These are phyloP conservation scores for Pachypeltis micranthus DNA, from an alignment of 1,140 invertebrate species.

Conservation along the genomic window DNA sequence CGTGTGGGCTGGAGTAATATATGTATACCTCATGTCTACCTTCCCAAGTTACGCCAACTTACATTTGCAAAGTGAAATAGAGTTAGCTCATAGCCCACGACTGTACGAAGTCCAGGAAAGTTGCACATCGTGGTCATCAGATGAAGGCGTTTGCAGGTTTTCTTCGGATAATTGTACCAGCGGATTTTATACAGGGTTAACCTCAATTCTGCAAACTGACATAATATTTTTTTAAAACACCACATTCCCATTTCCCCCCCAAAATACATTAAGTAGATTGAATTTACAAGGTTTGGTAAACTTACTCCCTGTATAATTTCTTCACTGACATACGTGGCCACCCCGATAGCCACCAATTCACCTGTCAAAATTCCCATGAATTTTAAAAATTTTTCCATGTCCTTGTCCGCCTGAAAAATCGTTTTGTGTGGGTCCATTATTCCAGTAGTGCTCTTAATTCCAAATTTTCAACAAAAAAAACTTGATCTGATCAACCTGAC, in stretches of 20 bases:
- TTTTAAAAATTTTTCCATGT: neutral
- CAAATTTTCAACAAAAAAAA: too few relatives aligned
- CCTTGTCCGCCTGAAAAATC: neutral
- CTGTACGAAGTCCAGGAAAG: neutral
- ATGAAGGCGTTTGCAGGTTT: neutral
- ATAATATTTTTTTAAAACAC: too few relatives aligned
- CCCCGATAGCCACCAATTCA: neutral
- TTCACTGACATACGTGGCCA: neutral
- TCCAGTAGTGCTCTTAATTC: too few relatives aligned
- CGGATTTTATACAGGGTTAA: neutral
- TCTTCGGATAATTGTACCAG: neutral
- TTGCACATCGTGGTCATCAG: neutral
- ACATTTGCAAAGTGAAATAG: neutral
- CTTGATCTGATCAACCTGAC: too few relatives aligned
- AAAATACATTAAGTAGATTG: too few relatives aligned
- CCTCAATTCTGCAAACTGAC: neutral
- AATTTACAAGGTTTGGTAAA: too few relatives aligned
- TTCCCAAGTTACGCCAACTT: too few relatives aligned
- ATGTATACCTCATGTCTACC: too few relatives aligned
- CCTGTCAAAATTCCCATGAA: neutral
- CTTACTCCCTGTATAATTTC: neutral
- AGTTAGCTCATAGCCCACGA: neutral
- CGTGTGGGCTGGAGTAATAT: too few relatives aligned
- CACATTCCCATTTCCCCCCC: too few relatives aligned
- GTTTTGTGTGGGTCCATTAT: too few relatives aligned